These are phyloP conservation scores for Baccha elongata DNA, from an alignment of 2,888 invertebrate species.

Conservation along the genomic window DNA sequence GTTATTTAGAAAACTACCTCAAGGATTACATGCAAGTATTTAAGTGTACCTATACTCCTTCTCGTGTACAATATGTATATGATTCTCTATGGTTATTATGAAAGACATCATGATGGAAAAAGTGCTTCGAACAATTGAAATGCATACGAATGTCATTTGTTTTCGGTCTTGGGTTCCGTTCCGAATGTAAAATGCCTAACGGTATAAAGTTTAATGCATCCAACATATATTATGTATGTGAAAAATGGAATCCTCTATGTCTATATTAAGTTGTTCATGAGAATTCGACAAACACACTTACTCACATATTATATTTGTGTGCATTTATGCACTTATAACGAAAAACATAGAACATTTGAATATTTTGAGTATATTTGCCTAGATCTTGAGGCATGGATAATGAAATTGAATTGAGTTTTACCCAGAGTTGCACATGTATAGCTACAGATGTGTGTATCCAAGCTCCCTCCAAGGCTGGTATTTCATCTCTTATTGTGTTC, in stretches of 20 bases:
- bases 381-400: slow-evolving; percentile 59
- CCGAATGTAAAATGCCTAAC: slow-evolving; percentile 23
- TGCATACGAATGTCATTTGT: slow-evolving; percentile 42
- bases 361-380: slow-evolving; percentile 49
- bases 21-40: slow-evolving; percentile 39
- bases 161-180: slow-evolving; percentile 24
- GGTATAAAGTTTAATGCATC: slow-evolving; percentile 14
- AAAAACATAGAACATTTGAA: slow-evolving; percentile 46
- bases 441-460: background rate
- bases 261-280: background rate
- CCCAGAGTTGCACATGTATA: background rate
- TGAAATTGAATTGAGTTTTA: slow-evolving; percentile 43
- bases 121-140: slow-evolving; percentile 36
- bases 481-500: background rate
- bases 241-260: slow-evolving; percentile 23
- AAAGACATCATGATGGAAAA: background rate
- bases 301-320: background rate
- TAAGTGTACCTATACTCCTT: slow-evolving; percentile 22
- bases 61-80: background rate
- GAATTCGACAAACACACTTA: slow-evolving; percentile 29
- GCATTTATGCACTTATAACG: slow-evolving; percentile 15
- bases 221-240: no score
- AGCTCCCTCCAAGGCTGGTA: background rate
- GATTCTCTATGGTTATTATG: slow-evolving; percentile 7
- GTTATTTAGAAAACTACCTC: slow-evolving; percentile 17